Conservation (phyloP, 2,113 vertebrate genomes). For the Archilochus colubris region DNA sequence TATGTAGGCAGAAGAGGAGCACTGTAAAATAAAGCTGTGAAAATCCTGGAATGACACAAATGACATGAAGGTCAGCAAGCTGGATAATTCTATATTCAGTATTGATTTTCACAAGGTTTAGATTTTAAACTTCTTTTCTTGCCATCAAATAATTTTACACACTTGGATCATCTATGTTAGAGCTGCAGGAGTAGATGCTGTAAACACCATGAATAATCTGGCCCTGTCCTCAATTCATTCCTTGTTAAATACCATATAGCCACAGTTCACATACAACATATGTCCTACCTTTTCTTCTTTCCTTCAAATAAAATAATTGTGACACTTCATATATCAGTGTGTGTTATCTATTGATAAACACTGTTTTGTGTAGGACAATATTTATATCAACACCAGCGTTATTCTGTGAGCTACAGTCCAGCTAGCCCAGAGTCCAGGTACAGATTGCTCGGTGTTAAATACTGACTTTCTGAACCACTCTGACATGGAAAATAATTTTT, state of each 20-base stretch:
- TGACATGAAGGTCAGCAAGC: background rate
- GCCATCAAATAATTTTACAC: background rate
- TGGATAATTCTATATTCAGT: background rate
- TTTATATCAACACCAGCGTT: background rate
- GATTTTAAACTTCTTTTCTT: background rate
- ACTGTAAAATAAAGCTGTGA: background rate
- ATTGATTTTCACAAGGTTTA: background rate
- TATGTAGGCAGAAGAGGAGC: background rate
- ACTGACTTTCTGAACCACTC: background rate
- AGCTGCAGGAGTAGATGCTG: background rate
- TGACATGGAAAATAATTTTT: background rate
- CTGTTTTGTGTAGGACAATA: background rate
- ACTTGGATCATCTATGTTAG: background rate
- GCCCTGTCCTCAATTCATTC: background rate
- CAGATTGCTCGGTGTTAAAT: background rate
- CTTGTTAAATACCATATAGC: background rate
- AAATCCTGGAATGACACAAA: background rate
- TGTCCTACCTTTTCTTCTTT: background rate
- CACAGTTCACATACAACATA: background rate
- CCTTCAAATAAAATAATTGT: background rate
- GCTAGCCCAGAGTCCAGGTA: background rate
- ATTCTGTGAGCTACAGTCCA: background rate
- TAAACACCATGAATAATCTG: background rate
- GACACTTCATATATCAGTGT: accelerated
- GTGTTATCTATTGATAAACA: background rate